Base-by-base conservation (phyloP, 2,888 invertebrate genomes). In the Girardia tigrina region DNA sequence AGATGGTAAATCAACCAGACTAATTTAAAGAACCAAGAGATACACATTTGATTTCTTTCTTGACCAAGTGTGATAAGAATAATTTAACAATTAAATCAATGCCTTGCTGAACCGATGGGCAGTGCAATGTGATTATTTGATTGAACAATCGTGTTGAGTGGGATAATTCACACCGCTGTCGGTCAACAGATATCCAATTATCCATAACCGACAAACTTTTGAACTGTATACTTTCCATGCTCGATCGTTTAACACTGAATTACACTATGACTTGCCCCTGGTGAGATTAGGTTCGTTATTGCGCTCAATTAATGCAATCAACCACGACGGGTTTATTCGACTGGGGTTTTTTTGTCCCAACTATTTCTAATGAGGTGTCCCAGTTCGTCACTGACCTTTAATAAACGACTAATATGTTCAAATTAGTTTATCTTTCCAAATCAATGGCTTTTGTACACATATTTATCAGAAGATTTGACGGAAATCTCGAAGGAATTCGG, bases 121-220 rank as follows among this genome's bases (percentile, higher is more conserved):
- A 56, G 56, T 56, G 56, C 56, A 56, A 56, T 56, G 56, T 56
- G 56, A 56, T 56, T 56, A 56, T 56, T 56, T 56, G 56, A 56
- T 56, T 56, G 56, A 56, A 56, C 4, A 56, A 12, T 56, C 23
- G 56, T 56, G n/a, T 56, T 56, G 56, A n/a, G 56, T 56, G 56
- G 23, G 56, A 56, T 20, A 12, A 12, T n/a, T 12, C 56, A 56
- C 56, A 12, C 36, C 16, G 23, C 56, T 56, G 56, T 23, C 56
- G 56, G n/a, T 56, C 56, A 56, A 56, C 56, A 56, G 56, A 56
- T 56, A 56, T 56, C 56, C 56, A 56, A 56, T 56, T 56, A 56
- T 56, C 56, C 56, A 56, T 56, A 56, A 56, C 56, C 56, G 56
- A 56, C 56, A 56, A 56, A 56, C 56, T 56, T 56, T 56, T 56